These are phyloP conservation scores for Zophobas morio DNA, from an alignment of 1,140 invertebrate species.

Conservation along the genomic window DNA sequence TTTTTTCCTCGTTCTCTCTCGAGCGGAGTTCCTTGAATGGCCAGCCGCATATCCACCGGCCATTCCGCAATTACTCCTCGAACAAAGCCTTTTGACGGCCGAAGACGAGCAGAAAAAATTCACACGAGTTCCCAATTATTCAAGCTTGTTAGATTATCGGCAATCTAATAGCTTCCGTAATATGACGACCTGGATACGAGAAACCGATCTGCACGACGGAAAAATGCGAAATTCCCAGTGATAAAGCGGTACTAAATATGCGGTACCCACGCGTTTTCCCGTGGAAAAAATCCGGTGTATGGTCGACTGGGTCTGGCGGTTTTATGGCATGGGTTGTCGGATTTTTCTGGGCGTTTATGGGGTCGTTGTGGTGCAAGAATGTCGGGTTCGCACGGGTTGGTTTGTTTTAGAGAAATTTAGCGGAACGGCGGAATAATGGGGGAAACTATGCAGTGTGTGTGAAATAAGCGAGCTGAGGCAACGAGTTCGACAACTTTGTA, in stretches of 20 bases:
- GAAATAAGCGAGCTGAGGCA: too few species aligned
- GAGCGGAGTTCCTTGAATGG: too few species aligned
- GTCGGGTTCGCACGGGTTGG: too few species aligned
- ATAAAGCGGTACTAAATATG: constrained; percentile 9
- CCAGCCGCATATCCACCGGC: too few species aligned
- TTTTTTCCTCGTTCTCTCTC: too few species aligned
- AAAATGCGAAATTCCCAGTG: constrained; percentile 30
- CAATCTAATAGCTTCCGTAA: constrained; percentile 37
- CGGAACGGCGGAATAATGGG: too few species aligned
- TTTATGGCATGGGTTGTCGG: not conserved
- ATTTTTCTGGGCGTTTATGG: too few species aligned
- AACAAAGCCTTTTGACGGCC: not conserved
- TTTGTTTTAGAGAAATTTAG: too few species aligned
- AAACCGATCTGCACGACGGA: constrained; percentile 5
- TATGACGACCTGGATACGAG: constrained; percentile 3
- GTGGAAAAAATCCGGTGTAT: constrained; percentile 19
- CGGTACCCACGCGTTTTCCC: constrained; percentile 26
- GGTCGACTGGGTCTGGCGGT: not conserved
- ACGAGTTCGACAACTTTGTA: too few species aligned
- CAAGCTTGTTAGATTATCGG: constrained; percentile 36
- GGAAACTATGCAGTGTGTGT: too few species aligned
- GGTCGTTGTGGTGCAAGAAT: too few species aligned
- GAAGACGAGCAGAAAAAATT: constrained; percentile 4
- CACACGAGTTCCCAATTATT: constrained; percentile 32
- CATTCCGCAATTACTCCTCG: not conserved